Conservation (phyloP, 2,797 vertebrate genomes). For the Cercopithecus petaurista region DNA sequence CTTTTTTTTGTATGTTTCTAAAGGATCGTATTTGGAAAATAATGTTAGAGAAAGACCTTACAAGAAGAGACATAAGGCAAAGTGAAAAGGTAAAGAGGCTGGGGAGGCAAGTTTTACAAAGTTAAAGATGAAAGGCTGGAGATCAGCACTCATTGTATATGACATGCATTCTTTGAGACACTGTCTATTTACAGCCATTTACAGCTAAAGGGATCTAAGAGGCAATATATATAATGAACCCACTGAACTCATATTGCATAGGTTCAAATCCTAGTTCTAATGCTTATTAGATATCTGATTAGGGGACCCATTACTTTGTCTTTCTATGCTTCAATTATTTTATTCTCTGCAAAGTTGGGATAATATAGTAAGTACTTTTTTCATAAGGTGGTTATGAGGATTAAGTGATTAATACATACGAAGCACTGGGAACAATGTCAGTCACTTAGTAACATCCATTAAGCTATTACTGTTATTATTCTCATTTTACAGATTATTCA, state of each 20-base stretch:
- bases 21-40: not conserved
- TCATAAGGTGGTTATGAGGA: not conserved
- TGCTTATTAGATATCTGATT: not conserved
- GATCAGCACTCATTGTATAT: not conserved
- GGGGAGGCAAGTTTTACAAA: not conserved
- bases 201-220: not conserved
- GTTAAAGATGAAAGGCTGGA: not conserved
- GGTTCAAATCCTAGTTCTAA: not conserved
- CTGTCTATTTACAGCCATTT: not conserved
- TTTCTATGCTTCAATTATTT: constrained; percentile 37
- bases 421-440: not conserved
- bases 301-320: not conserved
- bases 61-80: not conserved
- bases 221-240: not conserved
- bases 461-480: not conserved
- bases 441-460: not conserved
- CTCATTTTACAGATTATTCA: not conserved
- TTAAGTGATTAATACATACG: not conserved
- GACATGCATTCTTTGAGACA: not conserved
- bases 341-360: not conserved
- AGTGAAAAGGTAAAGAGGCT: not conserved
- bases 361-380: not conserved
- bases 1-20: not conserved
- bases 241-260: not conserved
- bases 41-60: not conserved